Base-by-base conservation (phyloP, 1,140 invertebrate genomes). In the Prorops nasuta region DNA sequence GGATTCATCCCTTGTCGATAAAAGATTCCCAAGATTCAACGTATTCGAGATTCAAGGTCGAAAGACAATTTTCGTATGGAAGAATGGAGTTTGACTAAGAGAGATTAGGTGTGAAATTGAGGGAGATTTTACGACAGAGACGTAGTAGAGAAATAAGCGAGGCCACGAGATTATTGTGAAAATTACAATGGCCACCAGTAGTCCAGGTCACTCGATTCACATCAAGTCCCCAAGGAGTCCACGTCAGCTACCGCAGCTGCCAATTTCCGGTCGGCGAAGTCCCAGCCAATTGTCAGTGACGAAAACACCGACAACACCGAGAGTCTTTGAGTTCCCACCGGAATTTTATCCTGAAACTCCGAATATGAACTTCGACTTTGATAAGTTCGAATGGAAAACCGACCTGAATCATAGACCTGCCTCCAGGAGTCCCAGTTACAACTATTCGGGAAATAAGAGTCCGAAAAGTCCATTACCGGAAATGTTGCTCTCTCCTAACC, bases 321-420 rank as follows among this genome's bases (percentile, higher is more conserved):
- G 59, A 0, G 65, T 73, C 12, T 76, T 74, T 41, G 69, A 73
- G 34, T 74, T 74, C 8, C 71, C 70, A 0, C 56, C 66, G 0
- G 61, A 69, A 19, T 67, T 57, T 12, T 61, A 54, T 19, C 55
- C 64, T 8, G 61, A 69, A 21, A 67, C 67, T 1, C 60, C 60
- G 0, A 69, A 67, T 32, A 60, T 54, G 2, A 71, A 64, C 21
- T 73, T 69, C 21, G 67, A 70, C 18, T 72, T 67, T 40, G 66
- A 56, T 14, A 17, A 61, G 24, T 58, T 64, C 16, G 15, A 16
- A 9, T 31, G 51, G 1, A 2, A 18, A 17, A 39, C 17, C 31
- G 36, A 62, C 16, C 12, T 8, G 15, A 44, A 54, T 6, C 21
- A 50, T 32, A 24, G 32, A 19, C 17, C 9, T 32, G 41, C 24